Percentiles rank a stretch among this genome's conserved stretches.
phyloP scores from a whole-genome alignment of 2,888 invertebrate genomes.

The Acronicta psi region DNA sequence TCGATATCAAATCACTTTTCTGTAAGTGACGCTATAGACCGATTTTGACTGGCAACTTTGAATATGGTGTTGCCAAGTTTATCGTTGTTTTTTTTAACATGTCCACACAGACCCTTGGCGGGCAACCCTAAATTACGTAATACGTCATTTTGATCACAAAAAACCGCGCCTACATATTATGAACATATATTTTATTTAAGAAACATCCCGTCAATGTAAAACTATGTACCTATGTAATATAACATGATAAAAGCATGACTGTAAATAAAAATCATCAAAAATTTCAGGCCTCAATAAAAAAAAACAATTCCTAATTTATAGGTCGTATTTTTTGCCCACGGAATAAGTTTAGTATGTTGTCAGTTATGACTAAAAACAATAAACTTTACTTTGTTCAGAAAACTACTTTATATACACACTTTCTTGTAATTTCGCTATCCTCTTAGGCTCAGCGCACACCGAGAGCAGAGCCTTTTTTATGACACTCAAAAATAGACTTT shows the following conservation, averaged over 20 bases:
- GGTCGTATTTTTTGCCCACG: too few relatives aligned
- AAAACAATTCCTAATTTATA: too few relatives aligned
- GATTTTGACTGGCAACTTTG: conserved; percentile 57
- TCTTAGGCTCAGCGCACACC: too few relatives aligned
- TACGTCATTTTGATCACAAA: conserved; percentile 69
- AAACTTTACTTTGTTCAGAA: neutral
- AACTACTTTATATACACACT: too few relatives aligned
- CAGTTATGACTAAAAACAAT: neutral
- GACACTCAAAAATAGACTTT: too few relatives aligned
- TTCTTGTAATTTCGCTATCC: too few relatives aligned
- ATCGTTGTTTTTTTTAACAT: conserved; percentile 58
- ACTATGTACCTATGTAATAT: conserved; percentile 24
- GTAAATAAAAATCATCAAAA: conserved; percentile 19
- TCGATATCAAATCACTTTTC: conserved; percentile 46
- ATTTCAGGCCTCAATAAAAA: conserved; percentile 22
- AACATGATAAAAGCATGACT: conserved; percentile 1
- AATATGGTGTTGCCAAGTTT: conserved; percentile 47
- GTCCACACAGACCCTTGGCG: conserved; percentile 52
- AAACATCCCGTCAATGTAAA: conserved; percentile 36
- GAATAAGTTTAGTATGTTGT: too few relatives aligned
- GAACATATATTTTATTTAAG: conserved; percentile 60
- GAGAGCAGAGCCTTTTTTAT: too few relatives aligned
- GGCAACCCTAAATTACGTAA: conserved; percentile 60
- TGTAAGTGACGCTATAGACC: conserved; percentile 49
- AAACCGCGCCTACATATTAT: conserved; percentile 55